Base-by-base conservation (phyloP, 2,797 vertebrate species). In the Gymnocypris eckloni region DNA sequence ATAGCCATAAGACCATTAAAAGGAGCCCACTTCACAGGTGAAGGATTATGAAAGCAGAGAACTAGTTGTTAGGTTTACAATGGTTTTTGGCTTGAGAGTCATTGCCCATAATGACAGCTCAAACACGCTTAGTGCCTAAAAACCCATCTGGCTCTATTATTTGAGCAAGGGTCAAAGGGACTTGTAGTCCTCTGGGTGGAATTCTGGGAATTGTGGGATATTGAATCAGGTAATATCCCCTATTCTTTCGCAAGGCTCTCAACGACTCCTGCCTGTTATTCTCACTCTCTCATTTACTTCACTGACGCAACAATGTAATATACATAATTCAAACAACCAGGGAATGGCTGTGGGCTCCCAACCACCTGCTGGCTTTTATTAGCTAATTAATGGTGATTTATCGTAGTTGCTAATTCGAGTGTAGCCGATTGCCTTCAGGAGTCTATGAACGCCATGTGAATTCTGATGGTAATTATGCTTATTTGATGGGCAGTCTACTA, bases 331-430 rank as follows among this genome's bases (percentile, higher is more conserved):
- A 98, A 96, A 95, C 94, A 96, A 96, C 95, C 90, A 92, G 96
- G 95, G 96, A 97, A 96, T 96, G 95, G 97, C 96, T 97, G 95
- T 96, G 95, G 95, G 96, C 97, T 96, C 93, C 90, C 91, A 98
- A 97, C 96, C 96, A 98, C 97, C 96, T 99, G 97, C 97, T 98
- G 95, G 95, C 95, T 97, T 98, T 97, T 97, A 98, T 98, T 97
- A 98, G 95, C 96, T 98, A 98, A 98, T 98, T 98, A 98, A 98
- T 97, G 96, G 96, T 97, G 97, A 97, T 98, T 98, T 98, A 97
- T 97, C 96, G 96, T 95, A 96, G 95, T 95, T 96, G 95, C 96
- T 98, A 96, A 97, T 98, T 97, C 96, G 95, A 97, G 94, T 94
- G 93, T 94, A 94, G 94, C 94, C 91, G 94, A 96, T 94, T 96